phyloP scores from a whole-genome alignment of 2,113 vertebrate genomes.

The Ceyx melanurus region DNA sequence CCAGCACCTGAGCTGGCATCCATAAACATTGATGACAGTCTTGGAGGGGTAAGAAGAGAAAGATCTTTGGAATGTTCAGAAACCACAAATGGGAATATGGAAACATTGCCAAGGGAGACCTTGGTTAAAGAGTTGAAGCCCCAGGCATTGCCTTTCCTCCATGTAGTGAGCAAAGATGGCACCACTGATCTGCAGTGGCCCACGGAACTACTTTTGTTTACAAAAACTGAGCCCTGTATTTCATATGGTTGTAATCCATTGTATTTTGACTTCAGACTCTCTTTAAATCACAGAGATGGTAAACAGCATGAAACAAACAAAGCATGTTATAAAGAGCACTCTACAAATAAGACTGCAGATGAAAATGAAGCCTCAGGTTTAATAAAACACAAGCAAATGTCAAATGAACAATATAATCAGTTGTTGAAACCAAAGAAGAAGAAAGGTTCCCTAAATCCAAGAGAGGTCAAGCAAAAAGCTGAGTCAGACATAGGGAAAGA shows the following conservation, averaged over 20 bases:
- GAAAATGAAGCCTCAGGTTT: conserved; percentile 70
- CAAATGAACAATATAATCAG: conserved; percentile 75
- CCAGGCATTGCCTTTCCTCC: conserved; percentile 76
- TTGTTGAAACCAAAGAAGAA: conserved; percentile 83
- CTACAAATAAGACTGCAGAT: conserved; percentile 40
- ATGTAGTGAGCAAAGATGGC: conserved; percentile 87
- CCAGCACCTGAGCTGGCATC: neutral
- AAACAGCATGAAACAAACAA: conserved; percentile 48
- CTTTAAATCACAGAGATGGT: conserved; percentile 61
- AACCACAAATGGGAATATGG: neutral
- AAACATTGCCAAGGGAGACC: conserved; percentile 13
- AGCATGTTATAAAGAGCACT: conserved; percentile 32
- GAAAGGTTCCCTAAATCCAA: conserved; percentile 71
- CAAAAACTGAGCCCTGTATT: conserved; percentile 87
- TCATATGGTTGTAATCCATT: conserved; percentile 94
- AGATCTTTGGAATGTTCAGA: conserved; percentile 24
- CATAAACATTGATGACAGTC: neutral
- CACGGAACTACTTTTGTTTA: conserved; percentile 86
- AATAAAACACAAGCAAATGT: conserved; percentile 68
- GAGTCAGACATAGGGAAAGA: conserved; percentile 76
- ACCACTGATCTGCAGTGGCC: conserved; percentile 88
- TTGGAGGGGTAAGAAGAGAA: neutral
- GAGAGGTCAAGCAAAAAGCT: conserved; percentile 73
- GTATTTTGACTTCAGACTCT: conserved; percentile 81
- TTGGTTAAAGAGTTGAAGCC: conserved; percentile 43